Conservation (phyloP, 2,797 vertebrate genomes). For the Rhincodon typus region DNA sequence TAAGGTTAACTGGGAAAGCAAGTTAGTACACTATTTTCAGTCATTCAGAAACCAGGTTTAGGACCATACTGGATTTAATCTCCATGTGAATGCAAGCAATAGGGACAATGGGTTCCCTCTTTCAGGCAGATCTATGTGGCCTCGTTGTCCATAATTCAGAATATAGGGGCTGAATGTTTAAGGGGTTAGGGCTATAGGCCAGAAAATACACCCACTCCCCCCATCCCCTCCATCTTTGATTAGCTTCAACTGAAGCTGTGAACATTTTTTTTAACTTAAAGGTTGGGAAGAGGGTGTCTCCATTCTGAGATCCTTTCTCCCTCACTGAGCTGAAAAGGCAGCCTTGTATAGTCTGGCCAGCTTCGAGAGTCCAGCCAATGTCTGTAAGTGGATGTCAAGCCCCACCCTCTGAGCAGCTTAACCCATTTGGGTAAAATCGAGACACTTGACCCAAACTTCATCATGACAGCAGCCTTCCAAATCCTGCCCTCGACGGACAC, state of each 20-base stretch:
- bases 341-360: not conserved
- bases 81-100: not conserved
- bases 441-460: not conserved
- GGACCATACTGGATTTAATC: not conserved
- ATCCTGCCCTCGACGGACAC: not conserved
- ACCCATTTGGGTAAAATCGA: not conserved
- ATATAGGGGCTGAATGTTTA: not conserved
- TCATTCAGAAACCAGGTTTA: not conserved
- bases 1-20: not conserved
- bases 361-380: not conserved
- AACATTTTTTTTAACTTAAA: not conserved
- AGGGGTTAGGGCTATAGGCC: no score
- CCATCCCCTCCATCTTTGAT: no score
- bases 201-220: no score
- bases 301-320: not conserved
- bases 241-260: not conserved
- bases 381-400: not conserved
- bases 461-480: not conserved
- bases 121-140: not conserved
- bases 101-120: not conserved
- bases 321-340: not conserved
- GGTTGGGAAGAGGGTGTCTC: not conserved
- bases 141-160: not conserved
- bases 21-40: not conserved
- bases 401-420: not conserved